These are phyloP conservation scores for Jacana jacana DNA, from an alignment of 2,113 vertebrate species.

Conservation along the genomic window DNA sequence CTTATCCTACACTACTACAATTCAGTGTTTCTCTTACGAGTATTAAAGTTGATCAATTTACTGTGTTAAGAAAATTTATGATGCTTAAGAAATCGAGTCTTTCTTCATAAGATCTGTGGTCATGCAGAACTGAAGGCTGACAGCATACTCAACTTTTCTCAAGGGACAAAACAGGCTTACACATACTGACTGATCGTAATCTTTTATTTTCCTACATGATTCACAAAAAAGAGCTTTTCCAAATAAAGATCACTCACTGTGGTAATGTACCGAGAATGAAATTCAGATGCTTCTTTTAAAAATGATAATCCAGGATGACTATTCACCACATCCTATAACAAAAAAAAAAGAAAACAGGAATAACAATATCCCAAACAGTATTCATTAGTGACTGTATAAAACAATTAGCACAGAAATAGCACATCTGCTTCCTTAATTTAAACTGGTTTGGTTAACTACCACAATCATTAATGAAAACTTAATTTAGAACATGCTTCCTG, in stretches of 20 bases:
- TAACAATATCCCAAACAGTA: not conserved
- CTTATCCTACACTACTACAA: not conserved
- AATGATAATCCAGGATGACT: conserved; percentile 90
- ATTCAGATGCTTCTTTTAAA: conserved; percentile 92
- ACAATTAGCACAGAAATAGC: not conserved
- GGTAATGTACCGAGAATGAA: conserved; percentile 96
- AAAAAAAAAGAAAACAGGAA: not conserved
- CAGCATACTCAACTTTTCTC: not conserved
- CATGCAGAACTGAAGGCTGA: not conserved
- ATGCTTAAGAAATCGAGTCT: not conserved
- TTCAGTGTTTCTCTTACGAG: not conserved
- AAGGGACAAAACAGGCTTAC: not conserved
- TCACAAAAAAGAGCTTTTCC: not conserved
- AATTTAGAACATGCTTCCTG: not conserved
- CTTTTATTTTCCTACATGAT: not conserved
- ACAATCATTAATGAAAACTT: not conserved
- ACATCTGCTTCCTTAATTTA: not conserved
- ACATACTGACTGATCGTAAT: not conserved
- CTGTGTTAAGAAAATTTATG: not conserved
- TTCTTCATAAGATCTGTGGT: not conserved
- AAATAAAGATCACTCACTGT: conserved; percentile 80
- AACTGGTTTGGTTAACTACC: not conserved
- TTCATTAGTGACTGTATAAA: not conserved
- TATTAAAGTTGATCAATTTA: not conserved
- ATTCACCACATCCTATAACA: conserved; percentile 91